Evolutionary conservation across 2,888 invertebrate species (phyloP).

Genomic region (Emesis russula): DNA sequence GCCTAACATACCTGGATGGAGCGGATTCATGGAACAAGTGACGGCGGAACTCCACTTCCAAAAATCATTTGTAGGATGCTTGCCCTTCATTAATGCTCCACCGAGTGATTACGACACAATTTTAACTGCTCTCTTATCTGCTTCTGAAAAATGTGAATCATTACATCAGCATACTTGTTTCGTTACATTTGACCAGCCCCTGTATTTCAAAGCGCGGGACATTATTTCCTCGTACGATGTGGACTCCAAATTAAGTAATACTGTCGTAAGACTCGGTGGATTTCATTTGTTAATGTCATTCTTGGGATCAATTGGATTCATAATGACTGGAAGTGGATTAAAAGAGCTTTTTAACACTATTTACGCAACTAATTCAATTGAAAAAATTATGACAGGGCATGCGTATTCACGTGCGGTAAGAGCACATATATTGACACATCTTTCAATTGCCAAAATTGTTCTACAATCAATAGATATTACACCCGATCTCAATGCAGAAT

Average conservation of each 20-base stretch:
- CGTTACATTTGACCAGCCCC: not conserved
- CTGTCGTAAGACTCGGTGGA: not conserved
- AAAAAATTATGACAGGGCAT: not conserved
- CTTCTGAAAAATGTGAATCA: not conserved
- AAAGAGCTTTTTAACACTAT: not conserved
- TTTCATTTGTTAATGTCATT: not conserved
- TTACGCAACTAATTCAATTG: not conserved
- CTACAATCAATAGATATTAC: not conserved
- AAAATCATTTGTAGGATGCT: not conserved
- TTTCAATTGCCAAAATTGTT: too few species aligned
- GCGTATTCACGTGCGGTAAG: not conserved
- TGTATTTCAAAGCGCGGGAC: not conserved
- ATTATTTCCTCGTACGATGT: not conserved
- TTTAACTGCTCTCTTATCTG: not conserved
- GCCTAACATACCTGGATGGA: constrained; percentile 9
- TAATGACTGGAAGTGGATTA: not conserved
- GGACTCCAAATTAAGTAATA: not conserved
- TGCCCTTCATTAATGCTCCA: not conserved
- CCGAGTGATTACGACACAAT: not conserved
- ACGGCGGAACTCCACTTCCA: not conserved
- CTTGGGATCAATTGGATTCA: not conserved
- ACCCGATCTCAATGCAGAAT: not conserved
- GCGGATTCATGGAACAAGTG: constrained; percentile 23
- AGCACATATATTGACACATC: not conserved
- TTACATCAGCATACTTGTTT: not conserved